Evolutionary conservation across 2,888 invertebrate species (phyloP), one percentile per base, ranked within the genome.

Genomic region (Platypus cylindrus): DNA sequence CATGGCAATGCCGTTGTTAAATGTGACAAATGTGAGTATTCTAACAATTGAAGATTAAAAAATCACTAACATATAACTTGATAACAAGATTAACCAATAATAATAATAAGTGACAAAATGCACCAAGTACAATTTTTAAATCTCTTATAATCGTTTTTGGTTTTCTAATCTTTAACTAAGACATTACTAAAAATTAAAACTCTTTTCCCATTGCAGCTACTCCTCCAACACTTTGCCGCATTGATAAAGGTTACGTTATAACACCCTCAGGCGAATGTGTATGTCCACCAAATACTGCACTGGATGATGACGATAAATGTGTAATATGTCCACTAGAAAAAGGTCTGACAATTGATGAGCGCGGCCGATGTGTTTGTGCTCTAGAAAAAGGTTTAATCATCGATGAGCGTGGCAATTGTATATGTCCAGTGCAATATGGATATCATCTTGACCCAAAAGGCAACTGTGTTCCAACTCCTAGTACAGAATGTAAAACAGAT

Each of bases 1-100:
- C 77, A 77, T 60, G 91, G 90, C 57, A 85, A 89, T 56, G 89
- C 90, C 13, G 78, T 85, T 5, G 69, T 80, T 7, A 76, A 79
- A 53, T 91, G 90, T 54, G 78, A 82, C 48, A 78, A 72, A 67
- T 71, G 86, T 78, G 69, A 73, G 73, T 70, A 13, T n/a, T n/a
- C n/a, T n/a, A n/a, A n/a, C n/a, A n/a, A n/a, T n/a, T n/a, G n/a
- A n/a, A n/a, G n/a, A n/a, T n/a, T n/a, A n/a, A n/a, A n/a, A n/a
- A n/a, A n/a, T n/a, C n/a, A n/a, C n/a, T n/a, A n/a, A n/a, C n/a
- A n/a, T n/a, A n/a, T n/a, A n/a, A n/a, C n/a, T n/a, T n/a, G n/a
- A n/a, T n/a, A n/a, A n/a, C n/a, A n/a, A n/a, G n/a, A n/a, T n/a
- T n/a, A n/a, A n/a, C n/a, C n/a, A n/a, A n/a, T n/a, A n/a, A n/a